A percentile compares a stretch with the other conserved stretches of the same genome.
Evolutionary conservation across 2,113 vertebrate species (phyloP).

Genomic region (Coptodon bakossiorum): DNA sequence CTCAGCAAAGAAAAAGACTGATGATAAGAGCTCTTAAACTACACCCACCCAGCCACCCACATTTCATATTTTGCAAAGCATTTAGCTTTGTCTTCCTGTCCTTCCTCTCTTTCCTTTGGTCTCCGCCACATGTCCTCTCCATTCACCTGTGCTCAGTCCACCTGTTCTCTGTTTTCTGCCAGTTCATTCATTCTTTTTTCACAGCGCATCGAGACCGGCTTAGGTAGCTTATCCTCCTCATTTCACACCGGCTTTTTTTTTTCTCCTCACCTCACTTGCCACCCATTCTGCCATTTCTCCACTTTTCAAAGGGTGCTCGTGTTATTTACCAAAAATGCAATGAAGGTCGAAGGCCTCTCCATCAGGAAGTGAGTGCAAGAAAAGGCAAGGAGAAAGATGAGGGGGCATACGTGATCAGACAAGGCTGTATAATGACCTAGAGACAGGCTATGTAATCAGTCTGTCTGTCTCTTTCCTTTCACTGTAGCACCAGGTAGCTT

Average conservation of each 20-base stretch:
- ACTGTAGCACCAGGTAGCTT: slow-evolving; percentile 3
- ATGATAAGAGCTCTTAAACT: not conserved
- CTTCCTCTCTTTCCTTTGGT: not conserved
- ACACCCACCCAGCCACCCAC: not conserved
- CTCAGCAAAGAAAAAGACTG: not conserved
- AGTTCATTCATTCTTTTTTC: not conserved
- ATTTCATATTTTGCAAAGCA: not conserved
- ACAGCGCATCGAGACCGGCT: not conserved
- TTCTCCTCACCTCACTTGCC: not conserved
- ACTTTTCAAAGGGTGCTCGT: slow-evolving; percentile 9
- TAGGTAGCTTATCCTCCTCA: not conserved
- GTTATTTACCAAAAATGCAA: slow-evolving; percentile 41
- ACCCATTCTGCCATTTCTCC: not conserved
- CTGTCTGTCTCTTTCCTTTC: slow-evolving; percentile 25
- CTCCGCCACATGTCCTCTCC: not conserved
- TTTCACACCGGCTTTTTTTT: not conserved
- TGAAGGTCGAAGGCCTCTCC: not conserved
- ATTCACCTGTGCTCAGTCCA: not conserved
- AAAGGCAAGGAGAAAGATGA: slow-evolving; percentile 4
- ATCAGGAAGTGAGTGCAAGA: not conserved
- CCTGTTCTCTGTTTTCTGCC: not conserved
- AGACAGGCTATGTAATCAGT: slow-evolving; percentile 35
- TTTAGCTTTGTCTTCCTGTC: not conserved
- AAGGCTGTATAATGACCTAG: slow-evolving; percentile 31
- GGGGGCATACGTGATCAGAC: slow-evolving; percentile 2